Evolutionary conservation across 2,797 vertebrate genomes (phyloP), one percentile per base, ranked within the genome.

Genomic region (Lepus townsendii): DNA sequence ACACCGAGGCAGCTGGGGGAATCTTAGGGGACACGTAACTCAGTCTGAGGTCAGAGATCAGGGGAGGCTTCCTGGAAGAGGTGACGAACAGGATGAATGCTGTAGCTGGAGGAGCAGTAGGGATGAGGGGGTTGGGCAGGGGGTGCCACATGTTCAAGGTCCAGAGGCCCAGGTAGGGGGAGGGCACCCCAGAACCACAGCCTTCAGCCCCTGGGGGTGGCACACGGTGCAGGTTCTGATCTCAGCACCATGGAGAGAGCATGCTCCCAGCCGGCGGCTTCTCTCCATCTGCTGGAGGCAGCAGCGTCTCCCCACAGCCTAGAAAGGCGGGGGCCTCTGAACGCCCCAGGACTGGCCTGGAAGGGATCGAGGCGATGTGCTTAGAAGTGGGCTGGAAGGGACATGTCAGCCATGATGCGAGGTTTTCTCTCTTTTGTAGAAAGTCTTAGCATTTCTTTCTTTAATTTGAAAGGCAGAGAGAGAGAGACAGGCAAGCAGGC

Each of bases 111-210:
- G 26, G 26, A 82, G 26, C 32, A 5, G 22, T 83, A 8, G 24
- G 19, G 24, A 50, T 1, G 20, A 52, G 16, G 32, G 4, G 11
- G 35, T 22, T 13, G 5, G 57, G 11, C 47, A 47, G 26, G 72
- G 71, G 22, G 24, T 3, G 3, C 27, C 38, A 7, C 9, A 0
- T 0, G 1, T 30, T n/a, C 35, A 35, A 16, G 50, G 38, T 57
- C n/a, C n/a, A 54, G 38, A 62, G 54, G 16, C 10, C 32, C 19
- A 10, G 38, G 1, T 14, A 19, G 26, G 12, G 35, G 32, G 8
- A n/a, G 0, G 5, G 42, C 0, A 8, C 0, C 1, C 5, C 19
- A 6, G 7, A 30, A 35, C 50, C 78, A n/a, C 17, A 35, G 42
- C 27, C 26, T 26, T 47, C 16, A 5, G 47, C 1, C 8, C n/a